Evolutionary conservation across 2,888 invertebrate species (phyloP).

Genomic region (Pristionchus entomophagus): DNA sequence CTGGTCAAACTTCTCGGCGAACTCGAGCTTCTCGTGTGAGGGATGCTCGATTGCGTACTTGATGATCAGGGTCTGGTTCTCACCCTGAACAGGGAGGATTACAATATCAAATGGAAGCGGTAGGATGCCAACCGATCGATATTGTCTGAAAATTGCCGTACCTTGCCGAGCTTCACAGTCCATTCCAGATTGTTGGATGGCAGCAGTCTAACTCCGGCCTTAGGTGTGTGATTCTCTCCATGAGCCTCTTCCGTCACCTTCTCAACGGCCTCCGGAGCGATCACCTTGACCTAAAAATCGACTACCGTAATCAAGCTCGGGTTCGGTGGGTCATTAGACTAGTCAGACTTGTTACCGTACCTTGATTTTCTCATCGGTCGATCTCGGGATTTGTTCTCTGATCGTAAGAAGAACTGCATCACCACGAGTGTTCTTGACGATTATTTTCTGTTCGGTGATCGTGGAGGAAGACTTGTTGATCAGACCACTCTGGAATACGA

Average conservation of each 20-base stretch:
- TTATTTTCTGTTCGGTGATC: conserved; percentile 63
- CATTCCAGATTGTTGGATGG: conserved; percentile 61
- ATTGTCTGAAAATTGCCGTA: neutral
- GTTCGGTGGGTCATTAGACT: neutral
- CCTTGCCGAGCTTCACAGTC: conserved; percentile 57
- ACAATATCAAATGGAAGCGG: neutral
- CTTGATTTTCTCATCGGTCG: conserved; percentile 68
- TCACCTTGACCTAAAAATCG: conserved; percentile 49
- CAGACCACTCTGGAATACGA: neutral
- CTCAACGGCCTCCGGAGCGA: conserved; percentile 49
- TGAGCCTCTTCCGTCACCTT: conserved; percentile 23
- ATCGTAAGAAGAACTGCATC: conserved; percentile 62
- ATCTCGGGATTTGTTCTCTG: conserved; percentile 67
- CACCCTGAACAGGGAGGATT: neutral
- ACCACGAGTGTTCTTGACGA: conserved; percentile 63
- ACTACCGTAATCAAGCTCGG: neutral
- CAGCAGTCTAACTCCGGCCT: conserved; percentile 35
- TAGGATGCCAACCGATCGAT: neutral
- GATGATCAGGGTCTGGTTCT: conserved; percentile 53
- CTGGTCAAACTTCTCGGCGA: conserved; percentile 51
- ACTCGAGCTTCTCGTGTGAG: conserved; percentile 57
- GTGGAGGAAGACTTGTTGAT: conserved; percentile 59
- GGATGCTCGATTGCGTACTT: conserved; percentile 63
- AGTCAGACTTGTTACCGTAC: neutral
- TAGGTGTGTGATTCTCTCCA: conserved; percentile 9